phyloP scores from a whole-genome alignment of 1,140 invertebrate species.

The Dreissena rostriformis region DNA sequence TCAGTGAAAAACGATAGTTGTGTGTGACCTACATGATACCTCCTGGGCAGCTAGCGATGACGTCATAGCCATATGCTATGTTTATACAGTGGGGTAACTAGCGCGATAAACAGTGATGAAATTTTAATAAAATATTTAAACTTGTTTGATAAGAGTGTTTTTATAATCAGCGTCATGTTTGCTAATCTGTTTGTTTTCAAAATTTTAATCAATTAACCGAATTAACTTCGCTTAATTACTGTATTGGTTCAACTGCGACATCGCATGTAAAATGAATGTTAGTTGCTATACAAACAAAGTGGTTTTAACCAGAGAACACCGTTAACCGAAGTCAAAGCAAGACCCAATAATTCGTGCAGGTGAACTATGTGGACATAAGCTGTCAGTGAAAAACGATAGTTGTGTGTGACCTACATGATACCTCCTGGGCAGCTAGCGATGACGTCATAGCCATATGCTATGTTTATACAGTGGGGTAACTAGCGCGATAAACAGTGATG shows the following conservation, averaged over 20 bases:
- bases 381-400: neutral
- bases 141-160: neutral
- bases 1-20: neutral
- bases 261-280: too few relatives aligned
- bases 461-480: constrained; percentile 29
- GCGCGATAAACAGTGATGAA: constrained; percentile 12
- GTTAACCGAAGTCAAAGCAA: neutral
- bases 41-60: constrained; percentile 17
- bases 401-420: neutral
- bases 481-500: constrained; percentile 11
- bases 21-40: neutral
- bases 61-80: constrained; percentile 9
- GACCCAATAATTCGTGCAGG: neutral
- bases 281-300: neutral
- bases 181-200: neutral
- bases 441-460: constrained; percentile 17
- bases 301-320: neutral
- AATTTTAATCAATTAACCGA: too few relatives aligned
- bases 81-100: constrained; percentile 25
- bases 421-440: constrained; percentile 9
- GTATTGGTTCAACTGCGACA: too few relatives aligned
- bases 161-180: neutral
- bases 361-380: neutral
- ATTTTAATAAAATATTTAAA: constrained; percentile 28
- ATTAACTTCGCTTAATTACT: too few relatives aligned